phyloP scores from a whole-genome alignment of 1,140 invertebrate genomes.

The Euura lappo region DNA sequence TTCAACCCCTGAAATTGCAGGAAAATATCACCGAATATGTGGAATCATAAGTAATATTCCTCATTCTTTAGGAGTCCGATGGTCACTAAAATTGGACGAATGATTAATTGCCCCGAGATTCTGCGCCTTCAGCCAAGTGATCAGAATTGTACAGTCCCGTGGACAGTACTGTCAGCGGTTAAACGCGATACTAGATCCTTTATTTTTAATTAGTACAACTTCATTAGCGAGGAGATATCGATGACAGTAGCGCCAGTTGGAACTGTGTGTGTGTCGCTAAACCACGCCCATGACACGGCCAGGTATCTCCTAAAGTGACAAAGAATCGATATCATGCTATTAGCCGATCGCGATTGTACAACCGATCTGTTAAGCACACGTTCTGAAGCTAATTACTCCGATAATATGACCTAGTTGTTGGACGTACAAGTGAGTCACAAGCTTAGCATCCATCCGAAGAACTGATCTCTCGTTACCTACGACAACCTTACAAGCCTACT shows the following conservation, averaged over 20 bases:
- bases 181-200: not conserved
- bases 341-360: slow-evolving; percentile 24
- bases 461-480: not conserved
- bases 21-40: too few relatives aligned
- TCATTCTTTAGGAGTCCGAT: too few relatives aligned
- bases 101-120: too few relatives aligned
- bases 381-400: slow-evolving; percentile 44
- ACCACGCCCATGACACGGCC: too few relatives aligned
- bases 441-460: slow-evolving; percentile 4
- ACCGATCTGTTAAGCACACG: slow-evolving; percentile 29
- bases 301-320: not conserved
- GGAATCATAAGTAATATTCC: too few relatives aligned
- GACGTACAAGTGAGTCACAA: not conserved
- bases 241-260: slow-evolving; percentile 18
- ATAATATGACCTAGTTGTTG: slow-evolving; percentile 38
- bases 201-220: slow-evolving; percentile 43
- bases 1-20: too few relatives aligned
- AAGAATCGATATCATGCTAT: slow-evolving; percentile 6
- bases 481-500: not conserved
- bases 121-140: too few relatives aligned
- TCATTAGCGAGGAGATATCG: slow-evolving; percentile 34
- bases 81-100: too few relatives aligned
- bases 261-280: not conserved
- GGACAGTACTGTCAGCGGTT: not conserved
- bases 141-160: too few relatives aligned